phyloP scores from a whole-genome alignment of 1,140 invertebrate species.

The Trichoplusia ni region DNA sequence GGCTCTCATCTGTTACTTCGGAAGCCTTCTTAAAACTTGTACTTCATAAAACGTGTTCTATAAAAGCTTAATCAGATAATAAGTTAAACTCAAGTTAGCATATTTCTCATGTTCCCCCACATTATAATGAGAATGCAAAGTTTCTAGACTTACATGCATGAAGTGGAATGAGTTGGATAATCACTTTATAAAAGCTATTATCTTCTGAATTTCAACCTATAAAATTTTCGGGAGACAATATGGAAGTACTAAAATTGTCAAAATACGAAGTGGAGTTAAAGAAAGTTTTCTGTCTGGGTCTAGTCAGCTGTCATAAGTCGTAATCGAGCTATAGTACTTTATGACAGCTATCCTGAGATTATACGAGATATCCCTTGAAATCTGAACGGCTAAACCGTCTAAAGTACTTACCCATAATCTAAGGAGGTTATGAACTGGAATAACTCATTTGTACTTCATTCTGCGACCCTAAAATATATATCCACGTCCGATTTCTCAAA shows the following conservation, averaged over 20 bases:
- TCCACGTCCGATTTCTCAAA: too few relatives aligned
- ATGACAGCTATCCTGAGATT: too few relatives aligned
- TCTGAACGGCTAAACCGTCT: too few relatives aligned
- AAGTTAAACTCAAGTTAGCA: slow-evolving; percentile 48
- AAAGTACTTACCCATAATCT: too few relatives aligned
- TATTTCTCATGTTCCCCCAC: slow-evolving; percentile 50
- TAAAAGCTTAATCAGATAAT: slow-evolving; percentile 44
- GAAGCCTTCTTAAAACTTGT: slow-evolving; percentile 6
- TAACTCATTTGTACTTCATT: too few relatives aligned
- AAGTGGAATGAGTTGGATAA: slow-evolving; percentile 47
- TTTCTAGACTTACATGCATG: slow-evolving; percentile 50
- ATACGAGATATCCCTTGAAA: too few relatives aligned
- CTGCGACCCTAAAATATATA: too few relatives aligned
- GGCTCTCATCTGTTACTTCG: too few relatives aligned
- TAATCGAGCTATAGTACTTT: too few relatives aligned
- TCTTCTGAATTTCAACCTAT: slow-evolving; percentile 35
- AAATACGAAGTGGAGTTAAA: background rate
- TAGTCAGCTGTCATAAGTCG: too few relatives aligned
- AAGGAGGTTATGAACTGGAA: too few relatives aligned
- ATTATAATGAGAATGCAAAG: slow-evolving; percentile 56
- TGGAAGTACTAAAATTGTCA: background rate
- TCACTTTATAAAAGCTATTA: slow-evolving; percentile 44
- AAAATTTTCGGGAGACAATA: slow-evolving; percentile 14
- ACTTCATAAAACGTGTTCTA: slow-evolving; percentile 38
- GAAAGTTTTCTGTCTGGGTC: too few relatives aligned